These are phyloP conservation scores for Hyposoter didymator DNA, from an alignment of 2,888 invertebrate species.

Conservation along the genomic window DNA sequence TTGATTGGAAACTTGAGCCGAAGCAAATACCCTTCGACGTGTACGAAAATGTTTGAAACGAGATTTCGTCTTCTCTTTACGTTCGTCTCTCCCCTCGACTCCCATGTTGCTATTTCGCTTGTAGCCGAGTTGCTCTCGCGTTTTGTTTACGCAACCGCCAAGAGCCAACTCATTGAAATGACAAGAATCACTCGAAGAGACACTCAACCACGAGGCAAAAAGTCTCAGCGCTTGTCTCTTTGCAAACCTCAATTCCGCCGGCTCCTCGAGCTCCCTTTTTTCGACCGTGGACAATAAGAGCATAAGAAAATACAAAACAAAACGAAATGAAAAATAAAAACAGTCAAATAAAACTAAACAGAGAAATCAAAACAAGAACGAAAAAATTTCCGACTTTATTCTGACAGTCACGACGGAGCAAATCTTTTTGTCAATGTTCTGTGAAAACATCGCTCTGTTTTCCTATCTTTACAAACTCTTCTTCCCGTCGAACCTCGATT, in stretches of 20 bases:
- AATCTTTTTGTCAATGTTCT: background rate
- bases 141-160: conserved; percentile 66
- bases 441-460: background rate
- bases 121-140: conserved; percentile 30
- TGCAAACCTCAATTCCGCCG: conserved; percentile 18
- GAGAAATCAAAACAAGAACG: background rate
- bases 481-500: background rate
- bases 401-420: background rate
- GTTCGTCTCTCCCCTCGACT: conserved; percentile 17
- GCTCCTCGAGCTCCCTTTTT: conserved; percentile 24
- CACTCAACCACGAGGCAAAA: conserved; percentile 26
- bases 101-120: conserved; percentile 42
- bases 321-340: background rate
- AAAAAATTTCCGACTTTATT: background rate
- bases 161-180: conserved; percentile 58
- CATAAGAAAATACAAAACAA: background rate
- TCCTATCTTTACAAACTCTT: background rate
- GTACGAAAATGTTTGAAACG: conserved; percentile 62
- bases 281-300: conserved; percentile 21
- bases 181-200: conserved; percentile 59
- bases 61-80: conserved; percentile 51
- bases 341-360: no score
- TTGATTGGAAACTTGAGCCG: conserved; percentile 66
- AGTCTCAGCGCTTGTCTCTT: conserved; percentile 42
- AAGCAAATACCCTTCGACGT: conserved; percentile 57